Conservation (phyloP, 2,888 invertebrate genomes). For the Phytoseiulus persimilis region DNA sequence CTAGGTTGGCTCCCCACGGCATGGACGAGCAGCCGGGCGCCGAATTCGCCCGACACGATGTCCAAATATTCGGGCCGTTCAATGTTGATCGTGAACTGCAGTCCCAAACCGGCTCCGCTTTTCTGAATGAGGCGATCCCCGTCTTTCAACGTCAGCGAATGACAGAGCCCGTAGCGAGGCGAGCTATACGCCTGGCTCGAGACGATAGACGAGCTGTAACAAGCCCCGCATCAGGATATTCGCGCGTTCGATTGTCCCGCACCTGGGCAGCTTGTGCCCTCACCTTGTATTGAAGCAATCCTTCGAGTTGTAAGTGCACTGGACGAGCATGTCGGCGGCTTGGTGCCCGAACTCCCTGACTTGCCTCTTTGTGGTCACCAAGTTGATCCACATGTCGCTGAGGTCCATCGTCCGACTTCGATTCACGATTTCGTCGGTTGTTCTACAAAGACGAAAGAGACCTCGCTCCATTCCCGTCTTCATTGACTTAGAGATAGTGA, state of each 20-base stretch:
- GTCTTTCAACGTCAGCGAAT: conserved; percentile 42
- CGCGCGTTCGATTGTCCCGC: background rate
- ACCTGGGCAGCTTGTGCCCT: background rate
- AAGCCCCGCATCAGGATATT: background rate
- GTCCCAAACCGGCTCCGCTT: conserved; percentile 42
- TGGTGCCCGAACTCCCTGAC: conserved; percentile 44
- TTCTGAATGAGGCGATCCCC: conserved; percentile 6
- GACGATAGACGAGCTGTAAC: conserved; percentile 42
- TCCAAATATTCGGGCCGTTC: conserved; percentile 46
- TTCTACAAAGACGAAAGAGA: too few species aligned
- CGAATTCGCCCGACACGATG: conserved; percentile 45
- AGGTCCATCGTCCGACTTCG: conserved; percentile 43
- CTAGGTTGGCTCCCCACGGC: conserved; percentile 44
- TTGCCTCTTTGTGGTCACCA: conserved; percentile 43
- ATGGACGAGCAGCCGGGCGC: conserved; percentile 46
- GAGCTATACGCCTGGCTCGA: conserved; percentile 42
- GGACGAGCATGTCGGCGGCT: conserved; percentile 45
- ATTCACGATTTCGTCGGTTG: conserved; percentile 42
- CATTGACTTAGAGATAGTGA: too few species aligned
- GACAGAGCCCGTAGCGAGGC: conserved; percentile 44
- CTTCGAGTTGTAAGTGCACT: conserved; percentile 46
- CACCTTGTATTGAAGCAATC: conserved; percentile 45
- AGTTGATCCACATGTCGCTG: conserved; percentile 44
- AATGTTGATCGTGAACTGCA: conserved; percentile 46
- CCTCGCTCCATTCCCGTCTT: too few species aligned